Evolutionary conservation across 2,113 vertebrate genomes (phyloP).

Genomic region (Colinus virginianus): DNA sequence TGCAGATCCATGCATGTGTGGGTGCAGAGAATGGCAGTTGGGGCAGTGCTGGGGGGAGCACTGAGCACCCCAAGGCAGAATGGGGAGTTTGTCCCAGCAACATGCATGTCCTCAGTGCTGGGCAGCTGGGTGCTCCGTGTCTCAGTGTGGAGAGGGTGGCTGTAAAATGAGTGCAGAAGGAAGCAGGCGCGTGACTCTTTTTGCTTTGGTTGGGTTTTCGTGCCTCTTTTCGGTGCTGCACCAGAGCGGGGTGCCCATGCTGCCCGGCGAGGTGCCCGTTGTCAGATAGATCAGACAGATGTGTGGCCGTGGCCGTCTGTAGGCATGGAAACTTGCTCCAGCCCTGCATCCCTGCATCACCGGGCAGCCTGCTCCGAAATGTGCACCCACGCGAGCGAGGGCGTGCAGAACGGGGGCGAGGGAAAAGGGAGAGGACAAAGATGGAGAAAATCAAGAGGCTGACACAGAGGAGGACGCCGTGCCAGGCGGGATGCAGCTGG

Average conservation of each 20-base stretch:
- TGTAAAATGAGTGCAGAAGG: neutral
- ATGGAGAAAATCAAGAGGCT: neutral
- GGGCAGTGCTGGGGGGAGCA: neutral
- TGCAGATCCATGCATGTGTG: neutral
- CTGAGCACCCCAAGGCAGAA: neutral
- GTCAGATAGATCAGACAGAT: neutral
- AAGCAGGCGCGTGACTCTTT: neutral
- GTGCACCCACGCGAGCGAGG: accelerated
- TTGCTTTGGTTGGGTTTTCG: constrained; percentile 6
- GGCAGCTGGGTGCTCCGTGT: neutral
- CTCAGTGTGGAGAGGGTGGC: neutral
- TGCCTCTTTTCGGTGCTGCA: neutral
- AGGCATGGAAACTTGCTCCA: neutral
- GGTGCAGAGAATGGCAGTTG: neutral
- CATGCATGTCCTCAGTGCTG: neutral
- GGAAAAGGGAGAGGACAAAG: neutral
- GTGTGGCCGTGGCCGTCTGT: neutral
- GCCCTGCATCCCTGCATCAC: accelerated
- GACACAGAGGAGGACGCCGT: neutral
- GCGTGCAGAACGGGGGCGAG: neutral
- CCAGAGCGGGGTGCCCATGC: neutral
- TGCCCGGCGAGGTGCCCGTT: neutral
- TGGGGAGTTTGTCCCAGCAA: neutral
- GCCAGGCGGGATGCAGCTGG: neutral
- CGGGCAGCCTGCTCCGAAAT: neutral